Evolutionary conservation across 2,797 vertebrate species (phyloP), one percentile per base, ranked within the genome.

Genomic region (Labroides dimidiatus): DNA sequence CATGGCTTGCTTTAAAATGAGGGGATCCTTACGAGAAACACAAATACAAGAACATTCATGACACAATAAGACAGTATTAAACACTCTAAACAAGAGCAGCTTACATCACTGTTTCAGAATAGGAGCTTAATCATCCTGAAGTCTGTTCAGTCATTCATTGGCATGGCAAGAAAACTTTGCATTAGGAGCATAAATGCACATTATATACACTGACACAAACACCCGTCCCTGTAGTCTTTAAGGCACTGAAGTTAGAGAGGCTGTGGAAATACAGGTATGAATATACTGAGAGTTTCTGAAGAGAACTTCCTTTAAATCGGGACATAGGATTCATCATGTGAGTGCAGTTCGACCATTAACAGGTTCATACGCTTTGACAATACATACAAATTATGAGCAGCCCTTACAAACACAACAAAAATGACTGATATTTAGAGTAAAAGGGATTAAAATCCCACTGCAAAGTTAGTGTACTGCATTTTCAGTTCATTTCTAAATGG

Each of bases 161-260:
- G 84, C 85, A 82, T 82, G 68, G 75, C 84, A 83, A 85, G 57
- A 87, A 83, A 86, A 75, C 48, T 42, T 82, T 84, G 68, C 79
- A 61, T 23, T 59, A 63, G 21, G 66, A 68, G 75, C 75, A 85
- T 78, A 75, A 77, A 85, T 80, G 80, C 80, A 85, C 77, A 81
- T 65, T 49, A 70, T 80, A 73, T 84, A 84, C 80, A 86, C 77
- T 60, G 72, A 80, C 80, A 89, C 78, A 78, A 67, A 87, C 30
- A 79, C 69, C 69, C 75, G 81, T 80, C 77, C 80, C 71, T 82
- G 75, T 76, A 75, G 72, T 80, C 73, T 67, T 81, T 93, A 93
- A 93, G 92, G 92, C 92, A 93, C 92, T 93, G 84, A 88, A 85
- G 80, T 89, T 70, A 56, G 62, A 64, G 55, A 71, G 65, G 74